These are phyloP conservation scores for Hydrozoanthus gracilis DNA, from an alignment of 92 coral and sea anemone species.

Conservation along the genomic window DNA sequence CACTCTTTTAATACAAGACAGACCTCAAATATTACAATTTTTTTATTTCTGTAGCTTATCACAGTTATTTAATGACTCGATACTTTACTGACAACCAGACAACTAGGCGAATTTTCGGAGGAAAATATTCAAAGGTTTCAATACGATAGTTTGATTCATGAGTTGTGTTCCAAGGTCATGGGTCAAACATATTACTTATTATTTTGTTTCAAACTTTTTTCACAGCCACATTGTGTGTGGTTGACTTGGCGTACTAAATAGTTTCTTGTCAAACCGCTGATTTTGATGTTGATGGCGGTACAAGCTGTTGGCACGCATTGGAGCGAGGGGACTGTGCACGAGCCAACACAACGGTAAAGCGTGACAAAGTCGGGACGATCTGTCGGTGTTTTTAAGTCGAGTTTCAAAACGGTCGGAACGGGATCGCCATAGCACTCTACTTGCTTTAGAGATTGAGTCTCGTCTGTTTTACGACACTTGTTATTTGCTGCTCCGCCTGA, in stretches of 20 bases:
- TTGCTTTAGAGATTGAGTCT: background rate
- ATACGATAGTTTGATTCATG: background rate
- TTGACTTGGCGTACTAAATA: background rate
- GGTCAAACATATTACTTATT: background rate
- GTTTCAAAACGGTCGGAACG: background rate
- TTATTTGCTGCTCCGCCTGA: too few relatives aligned
- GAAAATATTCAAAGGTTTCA: too few relatives aligned
- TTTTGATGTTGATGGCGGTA: background rate
- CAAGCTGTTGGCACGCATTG: background rate
- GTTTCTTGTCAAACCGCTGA: background rate
- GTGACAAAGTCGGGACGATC: background rate
- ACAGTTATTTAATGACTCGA: too few relatives aligned
- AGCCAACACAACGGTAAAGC: constrained; percentile 12
- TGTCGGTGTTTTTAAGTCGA: background rate
- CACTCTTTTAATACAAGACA: too few relatives aligned
- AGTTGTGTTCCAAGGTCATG: background rate
- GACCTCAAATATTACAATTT: too few relatives aligned
- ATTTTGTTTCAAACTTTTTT: background rate
- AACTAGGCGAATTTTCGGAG: too few relatives aligned
- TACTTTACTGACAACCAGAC: too few relatives aligned
- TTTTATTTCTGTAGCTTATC: too few relatives aligned
- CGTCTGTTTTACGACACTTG: too few relatives aligned
- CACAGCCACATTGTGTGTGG: background rate
- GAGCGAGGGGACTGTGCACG: background rate
- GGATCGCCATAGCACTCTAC: background rate